Percentiles rank a stretch among this genome's conserved stretches.
Conservation (phyloP, 1,140 invertebrate species). For the Brachionus plicatilis region DNA sequence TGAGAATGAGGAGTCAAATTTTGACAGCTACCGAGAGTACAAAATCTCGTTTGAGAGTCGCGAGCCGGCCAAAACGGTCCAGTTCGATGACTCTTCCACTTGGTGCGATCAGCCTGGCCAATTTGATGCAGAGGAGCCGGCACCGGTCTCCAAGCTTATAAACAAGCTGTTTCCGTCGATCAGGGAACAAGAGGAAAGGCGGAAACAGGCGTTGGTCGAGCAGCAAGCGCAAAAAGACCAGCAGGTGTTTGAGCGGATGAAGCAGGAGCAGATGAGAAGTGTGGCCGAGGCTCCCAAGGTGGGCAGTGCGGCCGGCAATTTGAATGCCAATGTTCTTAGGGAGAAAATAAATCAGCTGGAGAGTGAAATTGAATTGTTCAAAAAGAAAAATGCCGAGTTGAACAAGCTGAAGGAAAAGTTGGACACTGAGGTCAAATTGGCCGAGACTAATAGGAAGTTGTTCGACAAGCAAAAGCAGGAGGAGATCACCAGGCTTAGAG, state of each 20-base stretch:
- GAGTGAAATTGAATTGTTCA: conserved; percentile 52
- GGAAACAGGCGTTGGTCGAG: conserved; percentile 45
- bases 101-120: background rate
- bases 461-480: conserved; percentile 53
- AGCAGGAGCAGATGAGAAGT: conserved; percentile 43
- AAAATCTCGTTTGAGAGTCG: background rate
- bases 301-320: conserved; percentile 44
- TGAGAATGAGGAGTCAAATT: background rate
- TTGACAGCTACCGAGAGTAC: conserved; percentile 25
- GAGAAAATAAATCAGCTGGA: conserved; percentile 53
- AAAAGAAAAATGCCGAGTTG: conserved; percentile 50
- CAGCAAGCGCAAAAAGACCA: conserved; percentile 1
- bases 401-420: conserved; percentile 50
- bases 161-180: conserved; percentile 51
- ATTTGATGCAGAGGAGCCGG: conserved; percentile 42
- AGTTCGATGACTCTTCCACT: background rate
- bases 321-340: conserved; percentile 50
- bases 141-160: conserved; percentile 51
- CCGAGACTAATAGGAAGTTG: conserved; percentile 32
- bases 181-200: conserved; percentile 44
- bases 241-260: conserved; percentile 33
- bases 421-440: conserved; percentile 47
- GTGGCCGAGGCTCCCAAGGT: conserved; percentile 38
- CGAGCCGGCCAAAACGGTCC: background rate
- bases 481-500: conserved; percentile 51